Percentiles rank a stretch among this genome's conserved stretches.
Conservation (phyloP, 2,113 vertebrate genomes). For the Rhinolophus ferrumequinum region DNA sequence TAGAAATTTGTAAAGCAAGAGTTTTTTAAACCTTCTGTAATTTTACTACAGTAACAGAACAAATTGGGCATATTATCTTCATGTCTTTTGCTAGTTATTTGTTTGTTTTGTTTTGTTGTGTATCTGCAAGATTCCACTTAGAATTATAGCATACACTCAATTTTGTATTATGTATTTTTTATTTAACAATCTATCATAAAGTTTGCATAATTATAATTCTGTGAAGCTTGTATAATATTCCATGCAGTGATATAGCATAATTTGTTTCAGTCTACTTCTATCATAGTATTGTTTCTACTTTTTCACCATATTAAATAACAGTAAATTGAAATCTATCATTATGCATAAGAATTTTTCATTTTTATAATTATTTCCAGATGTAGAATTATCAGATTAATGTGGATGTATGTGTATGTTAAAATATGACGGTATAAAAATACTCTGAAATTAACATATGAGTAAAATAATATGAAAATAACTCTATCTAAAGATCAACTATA, state of each 20-base stretch:
- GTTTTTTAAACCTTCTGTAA: not conserved
- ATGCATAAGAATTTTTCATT: not conserved
- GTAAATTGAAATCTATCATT: not conserved
- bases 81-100: not conserved
- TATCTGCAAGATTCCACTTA: not conserved
- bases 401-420: not conserved
- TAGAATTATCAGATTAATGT: constrained; percentile 24
- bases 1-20: not conserved
- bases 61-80: not conserved
- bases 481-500: not conserved
- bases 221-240: not conserved
- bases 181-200: constrained; percentile 13
- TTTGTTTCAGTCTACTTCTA: not conserved
- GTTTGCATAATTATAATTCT: constrained; percentile 45
- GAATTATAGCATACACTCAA: not conserved
- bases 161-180: constrained; percentile 27
- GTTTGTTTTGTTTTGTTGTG: not conserved
- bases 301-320: constrained; percentile 13
- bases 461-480: not conserved
- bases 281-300: not conserved
- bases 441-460: not conserved
- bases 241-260: not conserved
- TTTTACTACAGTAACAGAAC: constrained; percentile 26
- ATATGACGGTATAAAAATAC: not conserved
- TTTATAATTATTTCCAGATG: constrained; percentile 25